Evolutionary conservation across 2,888 invertebrate species (phyloP).

Genomic region (Ophioninae sp.): DNA sequence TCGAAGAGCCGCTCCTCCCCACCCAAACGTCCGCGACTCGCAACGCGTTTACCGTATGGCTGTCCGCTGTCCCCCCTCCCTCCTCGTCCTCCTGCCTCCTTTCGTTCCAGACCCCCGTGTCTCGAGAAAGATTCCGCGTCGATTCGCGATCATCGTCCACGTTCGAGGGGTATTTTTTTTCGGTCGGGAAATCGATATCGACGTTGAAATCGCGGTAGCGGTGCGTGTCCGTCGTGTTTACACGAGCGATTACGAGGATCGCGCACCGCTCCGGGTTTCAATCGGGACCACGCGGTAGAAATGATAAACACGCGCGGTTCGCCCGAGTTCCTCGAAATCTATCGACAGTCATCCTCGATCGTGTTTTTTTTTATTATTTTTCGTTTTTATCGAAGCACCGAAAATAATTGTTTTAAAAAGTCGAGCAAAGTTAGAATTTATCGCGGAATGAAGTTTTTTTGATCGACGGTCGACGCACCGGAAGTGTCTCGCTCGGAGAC

Average conservation of each 20-base stretch:
- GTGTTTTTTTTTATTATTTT: neutral
- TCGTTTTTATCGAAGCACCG: neutral
- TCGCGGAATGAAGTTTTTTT: too few relatives aligned
- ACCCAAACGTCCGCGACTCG: neutral
- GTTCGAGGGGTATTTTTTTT: conserved; percentile 5
- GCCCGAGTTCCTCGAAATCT: neutral
- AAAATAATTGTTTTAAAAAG: too few relatives aligned
- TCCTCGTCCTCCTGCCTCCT: conserved; percentile 4
- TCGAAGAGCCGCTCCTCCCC: conserved; percentile 7
- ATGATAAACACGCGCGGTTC: neutral
- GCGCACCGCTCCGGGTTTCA: neutral
- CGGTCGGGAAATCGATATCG: neutral
- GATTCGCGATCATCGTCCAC: conserved; percentile 1
- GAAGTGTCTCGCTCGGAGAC: too few relatives aligned
- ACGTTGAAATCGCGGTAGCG: neutral
- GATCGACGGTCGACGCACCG: too few relatives aligned
- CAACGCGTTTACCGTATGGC: neutral
- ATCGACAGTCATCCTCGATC: neutral
- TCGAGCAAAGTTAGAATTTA: too few relatives aligned
- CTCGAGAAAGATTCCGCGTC: conserved; percentile 50
- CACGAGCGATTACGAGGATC: neutral
- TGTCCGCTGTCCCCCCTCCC: neutral
- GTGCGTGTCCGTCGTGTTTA: neutral
- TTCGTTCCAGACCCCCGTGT: conserved; percentile 47
- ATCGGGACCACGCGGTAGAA: neutral